These are phyloP conservation scores for Belgica antarctica DNA, from an alignment of 2,888 invertebrate species.

Conservation along the genomic window DNA sequence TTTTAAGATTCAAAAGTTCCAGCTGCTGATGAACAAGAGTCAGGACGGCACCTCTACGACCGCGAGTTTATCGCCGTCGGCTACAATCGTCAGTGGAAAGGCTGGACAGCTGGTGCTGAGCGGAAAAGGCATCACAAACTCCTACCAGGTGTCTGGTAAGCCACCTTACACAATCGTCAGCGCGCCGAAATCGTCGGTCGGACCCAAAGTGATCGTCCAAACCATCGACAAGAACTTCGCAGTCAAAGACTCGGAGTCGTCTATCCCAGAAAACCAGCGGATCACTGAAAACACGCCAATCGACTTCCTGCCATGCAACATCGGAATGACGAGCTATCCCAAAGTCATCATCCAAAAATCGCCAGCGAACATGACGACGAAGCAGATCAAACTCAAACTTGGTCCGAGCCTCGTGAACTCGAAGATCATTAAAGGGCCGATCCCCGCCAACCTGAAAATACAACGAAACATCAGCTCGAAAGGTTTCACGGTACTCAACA, in stretches of 20 bases:
- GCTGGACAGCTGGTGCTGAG: constrained; percentile 39
- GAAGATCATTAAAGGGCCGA: constrained; percentile 34
- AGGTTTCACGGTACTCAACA: constrained; percentile 35
- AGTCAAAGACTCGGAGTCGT: neutral
- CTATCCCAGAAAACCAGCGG: constrained; percentile 36
- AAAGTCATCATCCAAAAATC: constrained; percentile 33
- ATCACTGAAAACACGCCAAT: constrained; percentile 63
- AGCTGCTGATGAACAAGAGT: constrained; percentile 39
- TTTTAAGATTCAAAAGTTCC: constrained; percentile 40
- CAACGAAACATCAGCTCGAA: constrained; percentile 32
- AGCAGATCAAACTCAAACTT: constrained; percentile 43
- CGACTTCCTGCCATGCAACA: constrained; percentile 51
- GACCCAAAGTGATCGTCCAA: constrained; percentile 40
- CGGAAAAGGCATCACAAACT: constrained; percentile 36
- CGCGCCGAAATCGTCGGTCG: neutral
- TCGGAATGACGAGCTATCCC: constrained; percentile 17
- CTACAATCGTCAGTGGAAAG: constrained; percentile 39
- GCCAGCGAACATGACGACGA: constrained; percentile 44
- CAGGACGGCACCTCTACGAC: constrained; percentile 27
- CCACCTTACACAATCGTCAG: constrained; percentile 41
- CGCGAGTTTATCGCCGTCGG: constrained; percentile 32
- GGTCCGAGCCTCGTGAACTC: constrained; percentile 28
- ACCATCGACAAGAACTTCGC: constrained; percentile 31
- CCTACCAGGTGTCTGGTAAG: constrained; percentile 26
- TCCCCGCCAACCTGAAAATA: constrained; percentile 30